These are phyloP conservation scores for Stenurella melanura DNA, from an alignment of 2,888 invertebrate genomes.

Conservation along the genomic window DNA sequence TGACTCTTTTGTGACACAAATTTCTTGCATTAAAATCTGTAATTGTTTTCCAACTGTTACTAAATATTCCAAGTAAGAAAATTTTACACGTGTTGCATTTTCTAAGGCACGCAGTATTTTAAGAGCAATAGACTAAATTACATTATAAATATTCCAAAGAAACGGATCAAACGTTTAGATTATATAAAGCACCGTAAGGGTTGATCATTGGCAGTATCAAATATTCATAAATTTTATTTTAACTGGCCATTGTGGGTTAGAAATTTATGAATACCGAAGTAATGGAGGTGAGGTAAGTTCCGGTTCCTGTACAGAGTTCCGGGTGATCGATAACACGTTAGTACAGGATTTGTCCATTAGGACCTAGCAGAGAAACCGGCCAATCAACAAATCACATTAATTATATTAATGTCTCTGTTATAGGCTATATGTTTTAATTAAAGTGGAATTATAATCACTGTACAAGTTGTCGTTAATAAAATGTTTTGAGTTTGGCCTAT, in stretches of 20 bases:
- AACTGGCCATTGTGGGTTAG: conserved; percentile 23
- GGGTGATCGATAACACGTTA: conserved; percentile 29
- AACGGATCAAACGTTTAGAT: neutral
- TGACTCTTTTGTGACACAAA: no score
- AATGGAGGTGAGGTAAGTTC: conserved; percentile 31
- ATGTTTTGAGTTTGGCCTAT: conserved; percentile 13
- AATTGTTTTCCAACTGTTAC: no score
- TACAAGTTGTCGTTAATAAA: conserved; percentile 12
- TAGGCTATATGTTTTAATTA: conserved; percentile 13
- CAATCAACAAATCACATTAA: conserved; percentile 5
- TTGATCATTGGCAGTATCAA: conserved; percentile 8
- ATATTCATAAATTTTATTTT: conserved; percentile 24
- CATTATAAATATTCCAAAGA: neutral
- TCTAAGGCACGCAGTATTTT: no score
- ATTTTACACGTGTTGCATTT: no score
- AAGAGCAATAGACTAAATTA: neutral
- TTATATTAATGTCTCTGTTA: conserved; percentile 8
- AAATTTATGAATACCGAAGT: conserved; percentile 33
- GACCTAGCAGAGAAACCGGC: conserved; percentile 7
- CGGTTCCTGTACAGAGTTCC: conserved; percentile 23
- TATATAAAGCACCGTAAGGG: neutral
- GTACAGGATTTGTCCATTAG: conserved; percentile 34
- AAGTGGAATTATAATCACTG: conserved; percentile 10
- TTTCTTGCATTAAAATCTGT: no score
- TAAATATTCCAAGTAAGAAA: no score